These are phyloP conservation scores for Sphecodes monilicornis DNA, from an alignment of 2,888 invertebrate species.

Conservation along the genomic window DNA sequence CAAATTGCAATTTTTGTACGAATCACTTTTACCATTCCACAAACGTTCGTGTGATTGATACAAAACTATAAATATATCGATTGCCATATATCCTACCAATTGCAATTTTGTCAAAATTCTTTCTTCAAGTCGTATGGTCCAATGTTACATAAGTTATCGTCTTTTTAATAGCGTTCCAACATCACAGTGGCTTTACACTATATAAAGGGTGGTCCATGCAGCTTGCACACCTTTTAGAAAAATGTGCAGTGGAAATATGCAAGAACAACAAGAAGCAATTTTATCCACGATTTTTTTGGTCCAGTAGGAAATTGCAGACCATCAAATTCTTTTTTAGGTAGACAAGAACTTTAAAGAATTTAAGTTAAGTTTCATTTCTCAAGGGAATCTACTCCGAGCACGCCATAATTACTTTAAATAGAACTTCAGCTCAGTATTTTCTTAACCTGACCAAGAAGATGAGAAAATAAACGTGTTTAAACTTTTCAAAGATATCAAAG, in stretches of 20 bases:
- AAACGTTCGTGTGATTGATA: no score
- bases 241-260: not conserved
- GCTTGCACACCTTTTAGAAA: no score
- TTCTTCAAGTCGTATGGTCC: no score
- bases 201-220: no score
- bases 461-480: conserved; percentile 1
- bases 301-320: not conserved
- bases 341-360: not conserved
- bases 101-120: no score
- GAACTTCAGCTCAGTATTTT: not conserved
- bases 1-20: no score
- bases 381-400: not conserved
- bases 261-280: not conserved
- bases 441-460: not conserved
- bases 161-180: no score
- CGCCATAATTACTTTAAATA: not conserved
- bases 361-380: conserved; percentile 1
- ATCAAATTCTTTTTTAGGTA: not conserved
- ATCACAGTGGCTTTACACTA: no score
- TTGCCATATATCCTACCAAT: no score
- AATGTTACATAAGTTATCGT: no score
- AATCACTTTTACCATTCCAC: no score
- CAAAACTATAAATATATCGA: no score
- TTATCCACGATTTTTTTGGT: not conserved
- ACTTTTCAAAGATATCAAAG: not conserved